Conservation (phyloP, 2,797 vertebrate species). For the Chelonia mydas region DNA sequence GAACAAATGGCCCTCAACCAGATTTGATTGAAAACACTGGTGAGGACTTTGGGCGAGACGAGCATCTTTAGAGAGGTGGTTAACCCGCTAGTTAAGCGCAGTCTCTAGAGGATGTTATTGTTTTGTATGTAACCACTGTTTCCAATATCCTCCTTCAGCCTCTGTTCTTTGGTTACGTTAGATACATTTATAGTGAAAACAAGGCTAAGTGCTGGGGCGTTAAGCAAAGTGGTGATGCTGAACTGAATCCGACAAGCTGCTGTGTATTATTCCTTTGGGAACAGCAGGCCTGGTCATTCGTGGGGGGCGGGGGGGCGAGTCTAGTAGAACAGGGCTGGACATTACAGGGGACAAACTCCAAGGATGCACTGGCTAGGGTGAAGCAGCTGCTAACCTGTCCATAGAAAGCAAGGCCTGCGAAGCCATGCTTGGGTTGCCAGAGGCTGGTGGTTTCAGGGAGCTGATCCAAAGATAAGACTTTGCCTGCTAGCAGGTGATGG, state of each 20-base stretch:
- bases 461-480: not conserved
- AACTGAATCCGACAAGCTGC: rapidly evolving
- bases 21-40: not conserved
- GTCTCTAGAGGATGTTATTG: too few species aligned
- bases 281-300: not conserved
- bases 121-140: not conserved
- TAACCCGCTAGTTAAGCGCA: too few species aligned
- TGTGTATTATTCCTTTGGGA: not conserved
- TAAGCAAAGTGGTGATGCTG: not conserved
- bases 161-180: too few species aligned
- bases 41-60: too few species aligned
- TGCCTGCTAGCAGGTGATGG: not conserved
- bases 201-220: too few species aligned
- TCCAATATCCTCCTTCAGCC: too few species aligned
- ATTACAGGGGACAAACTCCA: not conserved
- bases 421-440: not conserved
- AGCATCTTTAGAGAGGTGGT: too few species aligned
- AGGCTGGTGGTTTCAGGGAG: not conserved
- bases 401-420: not conserved
- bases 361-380: too few species aligned
- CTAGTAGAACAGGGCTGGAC: not conserved
- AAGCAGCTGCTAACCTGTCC: not conserved
- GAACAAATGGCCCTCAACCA: not conserved
- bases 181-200: too few species aligned
- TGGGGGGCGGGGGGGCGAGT: too few species aligned